These are phyloP conservation scores for Hycleus phaleratus DNA, from an alignment of 1,140 invertebrate species.

Conservation along the genomic window DNA sequence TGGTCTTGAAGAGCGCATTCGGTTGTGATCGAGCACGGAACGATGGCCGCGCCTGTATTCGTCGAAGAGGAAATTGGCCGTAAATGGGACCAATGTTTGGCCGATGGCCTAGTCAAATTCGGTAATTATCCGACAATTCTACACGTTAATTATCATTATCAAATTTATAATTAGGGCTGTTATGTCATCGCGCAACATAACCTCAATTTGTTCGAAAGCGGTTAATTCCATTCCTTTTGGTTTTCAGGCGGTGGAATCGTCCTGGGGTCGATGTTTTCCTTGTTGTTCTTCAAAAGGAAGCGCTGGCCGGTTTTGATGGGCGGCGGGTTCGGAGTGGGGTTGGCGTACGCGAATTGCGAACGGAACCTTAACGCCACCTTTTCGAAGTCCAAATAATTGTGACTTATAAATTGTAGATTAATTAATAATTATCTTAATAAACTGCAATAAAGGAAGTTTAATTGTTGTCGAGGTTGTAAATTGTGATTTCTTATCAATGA, in stretches of 20 bases:
- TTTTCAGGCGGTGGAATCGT: slow-evolving; percentile 56
- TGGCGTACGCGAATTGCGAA: slow-evolving; percentile 71
- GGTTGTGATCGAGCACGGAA: neutral
- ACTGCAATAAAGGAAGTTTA: too few species aligned
- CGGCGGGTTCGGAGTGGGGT: slow-evolving; percentile 64
- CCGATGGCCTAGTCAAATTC: slow-evolving; percentile 54
- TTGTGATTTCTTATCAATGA: too few species aligned
- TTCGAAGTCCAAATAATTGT: neutral
- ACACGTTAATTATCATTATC: neutral
- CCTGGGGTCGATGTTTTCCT: slow-evolving; percentile 57
- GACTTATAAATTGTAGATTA: too few species aligned
- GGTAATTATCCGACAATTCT: slow-evolving; percentile 39
- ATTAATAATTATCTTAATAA: too few species aligned
- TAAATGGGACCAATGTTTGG: slow-evolving; percentile 53
- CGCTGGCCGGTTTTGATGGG: slow-evolving; percentile 65
- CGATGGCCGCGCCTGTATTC: slow-evolving; percentile 27
- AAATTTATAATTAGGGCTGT: neutral
- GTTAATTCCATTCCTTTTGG: neutral
- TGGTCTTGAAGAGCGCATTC: too few species aligned
- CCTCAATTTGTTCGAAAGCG: slow-evolving; percentile 2
- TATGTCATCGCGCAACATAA: slow-evolving; percentile 25
- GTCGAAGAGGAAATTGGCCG: slow-evolving; percentile 49
- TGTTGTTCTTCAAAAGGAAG: slow-evolving; percentile 60
- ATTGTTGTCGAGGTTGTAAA: too few species aligned
- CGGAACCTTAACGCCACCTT: slow-evolving; percentile 48